A percentile compares a stretch with the other conserved stretches of the same genome.
Evolutionary conservation across 2,113 vertebrate species (phyloP).

Genomic region (Semicossyphus pulcher): DNA sequence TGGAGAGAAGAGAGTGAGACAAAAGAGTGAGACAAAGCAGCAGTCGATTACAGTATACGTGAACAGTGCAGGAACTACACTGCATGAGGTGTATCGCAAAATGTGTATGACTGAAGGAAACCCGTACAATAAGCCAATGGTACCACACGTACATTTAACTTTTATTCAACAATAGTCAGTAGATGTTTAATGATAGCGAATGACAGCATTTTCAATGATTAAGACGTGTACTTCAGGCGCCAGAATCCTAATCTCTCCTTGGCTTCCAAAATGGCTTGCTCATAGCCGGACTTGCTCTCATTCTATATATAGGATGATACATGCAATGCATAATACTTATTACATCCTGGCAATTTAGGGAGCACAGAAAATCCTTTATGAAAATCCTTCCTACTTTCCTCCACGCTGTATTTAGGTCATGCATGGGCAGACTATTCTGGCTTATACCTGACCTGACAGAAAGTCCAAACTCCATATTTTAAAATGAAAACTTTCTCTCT

Average conservation of each 20-base stretch:
- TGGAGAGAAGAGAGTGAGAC: neutral
- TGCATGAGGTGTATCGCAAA: neutral
- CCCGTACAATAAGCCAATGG: neutral
- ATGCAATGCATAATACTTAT: neutral
- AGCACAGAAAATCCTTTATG: neutral
- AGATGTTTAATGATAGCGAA: neutral
- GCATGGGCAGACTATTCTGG: neutral
- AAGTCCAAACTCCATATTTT: neutral
- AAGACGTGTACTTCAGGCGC: neutral
- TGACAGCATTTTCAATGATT: neutral
- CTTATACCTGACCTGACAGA: neutral
- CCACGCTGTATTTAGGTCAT: neutral
- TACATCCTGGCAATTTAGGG: neutral
- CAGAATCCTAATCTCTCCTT: neutral
- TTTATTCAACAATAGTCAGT: neutral
- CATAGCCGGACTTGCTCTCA: neutral
- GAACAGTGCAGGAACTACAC: neutral
- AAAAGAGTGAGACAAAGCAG: neutral
- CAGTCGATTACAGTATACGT: neutral
- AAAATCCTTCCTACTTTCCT: neutral
- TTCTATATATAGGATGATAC: neutral
- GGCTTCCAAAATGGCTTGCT: neutral
- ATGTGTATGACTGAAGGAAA: neutral
- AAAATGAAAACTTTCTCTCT: neutral
- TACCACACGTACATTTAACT: neutral